Conservation (phyloP, 2,888 invertebrate genomes). For the Timandra comae region DNA sequence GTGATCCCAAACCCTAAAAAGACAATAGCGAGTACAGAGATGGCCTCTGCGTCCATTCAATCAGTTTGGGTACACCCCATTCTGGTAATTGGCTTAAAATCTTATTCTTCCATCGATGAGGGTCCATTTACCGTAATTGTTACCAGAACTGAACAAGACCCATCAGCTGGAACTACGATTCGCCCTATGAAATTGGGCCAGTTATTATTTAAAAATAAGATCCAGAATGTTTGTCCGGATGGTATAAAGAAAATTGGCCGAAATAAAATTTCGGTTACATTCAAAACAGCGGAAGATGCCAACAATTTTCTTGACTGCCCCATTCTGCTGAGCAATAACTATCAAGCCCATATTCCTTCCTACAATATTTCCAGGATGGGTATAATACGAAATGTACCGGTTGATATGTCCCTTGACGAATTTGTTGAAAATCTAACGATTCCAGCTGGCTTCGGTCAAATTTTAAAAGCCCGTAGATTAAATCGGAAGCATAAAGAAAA, state of each 20-base stretch:
- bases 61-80: neutral
- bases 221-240: neutral
- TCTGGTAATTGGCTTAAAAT: neutral
- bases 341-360: neutral
- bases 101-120: neutral
- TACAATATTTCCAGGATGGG: neutral
- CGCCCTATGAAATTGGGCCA: conserved; percentile 5
- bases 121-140: neutral
- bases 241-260: neutral
- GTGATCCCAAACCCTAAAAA: neutral
- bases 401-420: neutral
- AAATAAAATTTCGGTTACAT: neutral
- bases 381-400: neutral
- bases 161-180: neutral
- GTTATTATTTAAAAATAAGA: neutral
- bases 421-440: neutral
- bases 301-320: neutral
- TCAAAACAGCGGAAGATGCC: neutral
- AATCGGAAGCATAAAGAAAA: neutral
- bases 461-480: neutral
- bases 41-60: neutral
- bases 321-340: neutral
- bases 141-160: neutral
- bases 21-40: neutral
- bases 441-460: neutral